Conservation (phyloP, 2,797 vertebrate species). For the Chrysocyon brachyurus region DNA sequence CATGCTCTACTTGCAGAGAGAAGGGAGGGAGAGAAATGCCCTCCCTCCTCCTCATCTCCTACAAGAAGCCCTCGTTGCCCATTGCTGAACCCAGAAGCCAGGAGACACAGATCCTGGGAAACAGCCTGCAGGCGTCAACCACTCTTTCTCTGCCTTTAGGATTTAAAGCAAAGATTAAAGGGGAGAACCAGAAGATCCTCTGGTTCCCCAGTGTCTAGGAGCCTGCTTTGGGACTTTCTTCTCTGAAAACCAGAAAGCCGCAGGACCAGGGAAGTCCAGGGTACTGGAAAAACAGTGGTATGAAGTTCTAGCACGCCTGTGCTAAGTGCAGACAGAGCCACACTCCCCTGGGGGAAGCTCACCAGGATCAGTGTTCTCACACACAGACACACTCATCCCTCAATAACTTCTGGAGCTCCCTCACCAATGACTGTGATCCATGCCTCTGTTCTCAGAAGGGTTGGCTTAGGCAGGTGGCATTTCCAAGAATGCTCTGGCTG, state of each 20-base stretch:
- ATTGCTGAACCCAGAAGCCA: not conserved
- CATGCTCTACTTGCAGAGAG: not conserved
- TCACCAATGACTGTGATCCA: not conserved
- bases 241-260: constrained; percentile 35
- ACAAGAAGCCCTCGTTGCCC: not conserved
- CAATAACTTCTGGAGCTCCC: constrained; percentile 22
- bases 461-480: constrained; percentile 60
- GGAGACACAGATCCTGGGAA: not conserved
- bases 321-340: not conserved
- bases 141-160: not conserved
- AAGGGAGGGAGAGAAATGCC: not conserved
- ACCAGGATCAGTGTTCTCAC: not conserved
- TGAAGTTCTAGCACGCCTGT: not conserved
- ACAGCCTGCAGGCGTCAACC: not conserved
- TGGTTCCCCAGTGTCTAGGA: not conserved
- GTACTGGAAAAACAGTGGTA: not conserved
- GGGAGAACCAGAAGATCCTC: not conserved
- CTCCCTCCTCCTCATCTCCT: not conserved
- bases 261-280: not conserved
- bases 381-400: not conserved
- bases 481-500: constrained; percentile 61
- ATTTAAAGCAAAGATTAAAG: not conserved
- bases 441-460: constrained; percentile 7
- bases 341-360: not conserved
- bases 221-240: not conserved